These are phyloP conservation scores for Paratrypauchen microcephalus DNA, from an alignment of 2,797 vertebrate species.

Conservation along the genomic window DNA sequence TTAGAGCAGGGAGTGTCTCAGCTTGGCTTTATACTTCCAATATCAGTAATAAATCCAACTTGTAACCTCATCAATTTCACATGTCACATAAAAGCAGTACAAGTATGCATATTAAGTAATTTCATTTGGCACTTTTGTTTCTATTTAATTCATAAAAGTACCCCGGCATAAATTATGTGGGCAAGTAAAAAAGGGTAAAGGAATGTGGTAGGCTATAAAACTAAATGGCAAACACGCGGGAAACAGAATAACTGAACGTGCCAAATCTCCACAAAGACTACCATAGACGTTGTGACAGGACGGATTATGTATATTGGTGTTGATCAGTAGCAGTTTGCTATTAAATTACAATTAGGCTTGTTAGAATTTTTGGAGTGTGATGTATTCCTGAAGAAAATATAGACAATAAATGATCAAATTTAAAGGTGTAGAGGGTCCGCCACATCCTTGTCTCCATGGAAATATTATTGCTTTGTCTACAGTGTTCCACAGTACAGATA, in stretches of 20 bases:
- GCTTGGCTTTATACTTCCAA: not conserved
- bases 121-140: not conserved
- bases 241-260: conserved; percentile 2
- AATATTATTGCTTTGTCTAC: too few species aligned
- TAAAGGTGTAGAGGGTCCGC: too few species aligned
- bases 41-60: not conserved
- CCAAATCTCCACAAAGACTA: conserved; percentile 1
- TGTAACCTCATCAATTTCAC: not conserved
- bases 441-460: too few species aligned
- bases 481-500: too few species aligned
- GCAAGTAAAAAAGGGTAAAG: not conserved
- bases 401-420: too few species aligned
- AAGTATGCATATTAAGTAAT: not conserved
- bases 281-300: not conserved
- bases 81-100: not conserved
- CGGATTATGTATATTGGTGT: not conserved
- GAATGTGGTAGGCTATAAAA: not conserved
- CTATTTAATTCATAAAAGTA: not conserved
- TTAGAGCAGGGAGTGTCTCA: not conserved
- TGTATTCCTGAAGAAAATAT: too few species aligned
- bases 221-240: not conserved
- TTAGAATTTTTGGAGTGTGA: too few species aligned
- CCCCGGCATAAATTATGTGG: not conserved
- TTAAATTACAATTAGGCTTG: not conserved
- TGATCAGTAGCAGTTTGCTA: not conserved